Base-by-base conservation (phyloP, 2,797 vertebrate genomes). In the Octomys mimax region DNA sequence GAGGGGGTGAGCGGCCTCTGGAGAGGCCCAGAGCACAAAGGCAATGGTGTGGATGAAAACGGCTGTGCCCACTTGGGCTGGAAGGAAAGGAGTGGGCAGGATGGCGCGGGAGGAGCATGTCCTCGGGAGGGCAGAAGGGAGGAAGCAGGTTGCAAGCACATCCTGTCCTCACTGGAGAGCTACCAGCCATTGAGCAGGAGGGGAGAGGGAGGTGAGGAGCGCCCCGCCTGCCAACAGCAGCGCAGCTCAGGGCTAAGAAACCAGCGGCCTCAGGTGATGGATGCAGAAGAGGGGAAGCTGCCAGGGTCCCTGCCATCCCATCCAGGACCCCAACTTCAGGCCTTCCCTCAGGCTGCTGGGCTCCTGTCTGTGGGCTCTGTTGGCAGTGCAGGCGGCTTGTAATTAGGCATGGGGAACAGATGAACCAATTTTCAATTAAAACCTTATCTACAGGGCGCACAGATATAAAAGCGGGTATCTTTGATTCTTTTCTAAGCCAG, bases 401-500 rank as follows among this genome's bases (percentile, higher is more conserved):
- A 95, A 71, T 96, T 95, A 97, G 96, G 85, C 46, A 39, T 0
- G 0, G 68, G 93, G 81, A 94, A 82, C 61, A 68, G 13, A 96
- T 11, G 33, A 85, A 96, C 61, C 93, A 54, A 96, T 94, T 97
- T 98, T 96, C 97, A 98, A 98, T 98, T 97, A 98, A 98, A 98
- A 97, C 80, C 93, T 94, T 87, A 33, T 94, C 81, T 96, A 95
- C 75, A 89, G 97, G 97, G 93, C 91, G 83, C 96, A 95, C 89
- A 96, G 98, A 98, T 94, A 96, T 71, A 82, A 64, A 95, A 71
- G 87, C 14, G 22, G 94, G 92, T 77, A 96, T 75, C 94, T 89
- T 87, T 93, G 95, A 96, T 95, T 98, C 96, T 89, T 71, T 96
- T 91, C 97, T 97, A 3, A 71, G 93, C 83, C 85, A 95, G 96